Base-by-base conservation (phyloP, 1,140 invertebrate genomes). In the Saccostrea cuccullata region DNA sequence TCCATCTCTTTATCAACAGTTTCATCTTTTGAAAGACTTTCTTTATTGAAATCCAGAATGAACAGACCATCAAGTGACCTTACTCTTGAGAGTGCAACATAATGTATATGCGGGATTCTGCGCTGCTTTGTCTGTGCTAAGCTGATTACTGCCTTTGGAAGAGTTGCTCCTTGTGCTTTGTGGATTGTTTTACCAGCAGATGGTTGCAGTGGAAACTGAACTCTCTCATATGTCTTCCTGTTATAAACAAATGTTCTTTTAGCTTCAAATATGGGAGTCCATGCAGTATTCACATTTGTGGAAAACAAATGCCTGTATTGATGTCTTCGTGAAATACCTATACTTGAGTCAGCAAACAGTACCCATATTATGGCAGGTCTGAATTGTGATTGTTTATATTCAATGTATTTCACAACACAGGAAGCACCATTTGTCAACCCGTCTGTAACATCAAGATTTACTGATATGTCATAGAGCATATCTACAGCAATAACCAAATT, bases 311-410 rank as follows among this genome's bases (percentile, higher is more conserved):
- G 58, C 17, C 64, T 84, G 84, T 88, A 88, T 58, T 85, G 60
- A 77, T 85, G 67, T 85, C 87, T 85, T 55, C 60, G 70, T 26
- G 13, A 30, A 85, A 36, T 56, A 23, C 86, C 86, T 58, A 86
- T 47, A 60, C 84, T 85, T 15, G 12, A 8, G 60, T 87, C 89
- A 73, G 77, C 67, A 89, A 89, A 87, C 47, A 60, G 47, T 5
- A 89, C 89, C 89, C 89, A 89, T 15, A 89, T 26, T 67, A 89
- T 89, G 56, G 26, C 60, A 55, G 87, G 86, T 83, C 82, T 82
- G 30, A n/a, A 83, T n/a, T 84, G 11, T 13, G 70, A 67, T 26
- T 36, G 2, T 86, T 84, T 86, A 58, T 89, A 86, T 87, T 89
- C 88, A 47, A 89, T 87, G 84, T 84, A 64, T 77, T 89, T 89